A percentile compares a stretch with the other conserved stretches of the same genome.
phyloP scores from a whole-genome alignment of 1,140 invertebrate species.

The Episyrphus balteatus region DNA sequence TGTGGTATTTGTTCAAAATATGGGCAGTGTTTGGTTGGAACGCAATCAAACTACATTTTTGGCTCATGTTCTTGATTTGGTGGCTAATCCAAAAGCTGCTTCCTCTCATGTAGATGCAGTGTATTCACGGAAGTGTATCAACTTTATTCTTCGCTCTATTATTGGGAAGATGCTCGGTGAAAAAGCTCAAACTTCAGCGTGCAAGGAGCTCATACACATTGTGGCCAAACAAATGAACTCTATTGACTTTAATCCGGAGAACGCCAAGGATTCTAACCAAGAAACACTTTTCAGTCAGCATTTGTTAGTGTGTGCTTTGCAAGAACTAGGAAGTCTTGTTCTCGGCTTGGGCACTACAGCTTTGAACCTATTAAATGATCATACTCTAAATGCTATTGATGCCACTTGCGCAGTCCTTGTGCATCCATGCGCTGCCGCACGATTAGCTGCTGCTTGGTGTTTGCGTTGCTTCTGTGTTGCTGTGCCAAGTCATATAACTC shows the following conservation, averaged over 20 bases:
- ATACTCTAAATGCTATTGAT: conserved; percentile 58
- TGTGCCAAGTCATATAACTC: conserved; percentile 86
- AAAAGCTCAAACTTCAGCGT: conserved; percentile 90
- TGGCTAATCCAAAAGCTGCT: conserved; percentile 85
- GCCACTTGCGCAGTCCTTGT: conserved; percentile 55
- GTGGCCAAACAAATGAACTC: conserved; percentile 92
- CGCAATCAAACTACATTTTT: conserved; percentile 77
- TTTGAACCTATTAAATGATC: conserved; percentile 75
- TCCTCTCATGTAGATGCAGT: conserved; percentile 95
- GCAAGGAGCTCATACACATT: conserved; percentile 86
- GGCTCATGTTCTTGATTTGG: conserved; percentile 82
- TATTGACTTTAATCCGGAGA: conserved; percentile 82
- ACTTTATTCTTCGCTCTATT: conserved; percentile 84
- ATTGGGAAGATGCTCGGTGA: conserved; percentile 91
- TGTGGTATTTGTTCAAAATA: conserved; percentile 83
- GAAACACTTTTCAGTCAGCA: conserved; percentile 90
- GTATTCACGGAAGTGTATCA: conserved; percentile 94
- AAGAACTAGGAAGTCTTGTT: conserved; percentile 79
- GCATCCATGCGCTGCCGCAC: conserved; percentile 84
- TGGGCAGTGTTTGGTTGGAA: conserved; percentile 91
- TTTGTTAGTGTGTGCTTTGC: conserved; percentile 83
- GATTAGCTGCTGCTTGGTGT: conserved; percentile 90
- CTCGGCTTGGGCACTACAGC: conserved; percentile 85
- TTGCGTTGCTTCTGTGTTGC: conserved; percentile 82
- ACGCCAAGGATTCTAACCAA: conserved; percentile 78